A percentile compares a stretch with the other conserved stretches of the same genome.
These are phyloP conservation scores for Protonemura montana DNA, from an alignment of 2,888 invertebrate species.

Conservation along the genomic window DNA sequence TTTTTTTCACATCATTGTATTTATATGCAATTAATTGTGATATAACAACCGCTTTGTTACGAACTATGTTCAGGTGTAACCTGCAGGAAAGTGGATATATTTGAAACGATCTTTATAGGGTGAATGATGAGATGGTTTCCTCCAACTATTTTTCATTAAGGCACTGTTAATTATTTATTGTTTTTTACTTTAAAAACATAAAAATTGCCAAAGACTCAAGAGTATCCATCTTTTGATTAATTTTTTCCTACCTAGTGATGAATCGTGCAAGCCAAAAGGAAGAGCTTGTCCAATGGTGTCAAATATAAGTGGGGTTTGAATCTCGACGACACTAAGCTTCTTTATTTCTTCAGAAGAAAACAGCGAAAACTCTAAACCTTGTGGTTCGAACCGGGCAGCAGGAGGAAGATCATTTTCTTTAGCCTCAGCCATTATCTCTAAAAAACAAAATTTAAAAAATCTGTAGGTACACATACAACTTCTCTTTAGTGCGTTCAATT, in stretches of 20 bases:
- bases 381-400: slow-evolving; percentile 49
- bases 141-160: too few relatives aligned
- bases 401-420: background rate
- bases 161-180: too few relatives aligned
- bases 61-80: too few relatives aligned
- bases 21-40: too few relatives aligned
- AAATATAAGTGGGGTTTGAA: slow-evolving; percentile 80
- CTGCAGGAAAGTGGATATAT: too few relatives aligned
- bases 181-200: too few relatives aligned
- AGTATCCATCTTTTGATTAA: slow-evolving; percentile 25
- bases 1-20: too few relatives aligned
- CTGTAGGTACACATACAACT: background rate
- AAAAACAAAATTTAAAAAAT: background rate
- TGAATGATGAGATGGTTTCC: too few relatives aligned
- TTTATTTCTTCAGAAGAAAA: slow-evolving; percentile 79
- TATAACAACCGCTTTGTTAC: too few relatives aligned
- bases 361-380: slow-evolving; percentile 69
- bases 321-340: slow-evolving; percentile 81
- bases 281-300: slow-evolving; percentile 84
- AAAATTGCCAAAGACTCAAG: background rate
- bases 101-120: too few relatives aligned
- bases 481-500: background rate
- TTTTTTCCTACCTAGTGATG: slow-evolving; percentile 70
- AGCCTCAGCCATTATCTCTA: background rate
- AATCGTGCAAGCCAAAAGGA: slow-evolving; percentile 90